Base-by-base conservation (phyloP, 2,113 vertebrate genomes). In the Dromiciops gliroides region DNA sequence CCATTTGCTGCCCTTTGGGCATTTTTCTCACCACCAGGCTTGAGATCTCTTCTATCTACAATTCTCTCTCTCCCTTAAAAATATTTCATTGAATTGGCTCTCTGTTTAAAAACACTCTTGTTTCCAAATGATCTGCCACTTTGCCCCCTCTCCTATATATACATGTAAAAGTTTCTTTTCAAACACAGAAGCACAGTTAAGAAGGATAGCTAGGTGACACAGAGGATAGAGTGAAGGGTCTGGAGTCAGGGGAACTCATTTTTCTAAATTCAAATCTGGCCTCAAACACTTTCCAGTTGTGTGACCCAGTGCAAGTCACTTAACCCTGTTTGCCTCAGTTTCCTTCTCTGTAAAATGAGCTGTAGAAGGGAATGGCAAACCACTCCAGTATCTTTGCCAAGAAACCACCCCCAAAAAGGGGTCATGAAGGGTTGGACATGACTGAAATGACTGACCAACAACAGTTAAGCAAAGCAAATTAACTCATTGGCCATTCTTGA, bases 1-100 rank as follows among this genome's bases (percentile, higher is more conserved):
- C 95, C 12, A 24, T 50, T 48, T 95, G 91, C 48, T 47, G 89
- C 67, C 53, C 7, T 83, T 37, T 93, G 23, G 83, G 50, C 89
- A 22, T 93, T 94, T 92, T 89, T 83, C 67, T 83, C 67, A 44
- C 67, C n/a, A 83, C n/a, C 67, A 83, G 67, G n/a, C 6, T 83
- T 44, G 19, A 83, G 67, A 83, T 44, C n/a, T 83, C 67, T 83
- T 44, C 44, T 44, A 19, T 8, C n/a, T 1, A 22, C n/a, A 44
- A 5, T 44, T 44, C n/a, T 67, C 56, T 67, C 10, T 44, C 19
- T n/a, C 16, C n/a, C 0, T 22, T 0, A n/a, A 83, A 83, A 83
- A 67, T 44, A 44, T 75, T 75, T 83, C 67, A 44, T 83, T 83
- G 67, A 83, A 8, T 83, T 44, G 67, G n/a, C 23, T 83, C 67